Percentiles rank a stretch among this genome's conserved stretches.
phyloP scores from a whole-genome alignment of 1,140 invertebrate species.

The Bombus picipes region DNA sequence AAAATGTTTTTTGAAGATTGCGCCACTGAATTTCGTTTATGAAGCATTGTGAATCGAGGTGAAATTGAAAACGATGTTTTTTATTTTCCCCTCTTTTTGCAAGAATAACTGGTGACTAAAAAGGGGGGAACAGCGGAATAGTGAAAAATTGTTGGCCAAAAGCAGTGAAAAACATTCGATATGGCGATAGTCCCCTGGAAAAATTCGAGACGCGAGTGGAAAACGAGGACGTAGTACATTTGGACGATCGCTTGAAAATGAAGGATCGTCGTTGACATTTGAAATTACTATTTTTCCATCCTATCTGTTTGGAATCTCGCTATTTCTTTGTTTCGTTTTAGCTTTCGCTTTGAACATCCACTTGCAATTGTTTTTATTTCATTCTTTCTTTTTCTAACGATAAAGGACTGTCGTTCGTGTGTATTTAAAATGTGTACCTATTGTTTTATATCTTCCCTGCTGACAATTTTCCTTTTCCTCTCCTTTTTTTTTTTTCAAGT shows the following conservation, averaged over 20 bases:
- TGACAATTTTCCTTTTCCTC: too few species aligned
- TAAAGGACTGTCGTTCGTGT: too few species aligned
- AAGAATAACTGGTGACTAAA: background rate
- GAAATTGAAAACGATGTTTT: background rate
- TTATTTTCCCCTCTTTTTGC: background rate
- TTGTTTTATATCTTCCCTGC: too few species aligned
- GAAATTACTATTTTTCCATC: background rate
- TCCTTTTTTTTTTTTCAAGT: too few species aligned
- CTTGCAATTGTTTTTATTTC: too few species aligned
- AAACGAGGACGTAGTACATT: background rate
- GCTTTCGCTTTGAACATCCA: too few species aligned
- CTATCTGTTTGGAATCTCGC: too few species aligned
- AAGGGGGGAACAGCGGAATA: background rate
- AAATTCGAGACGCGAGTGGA: background rate
- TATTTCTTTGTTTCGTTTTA: too few species aligned
- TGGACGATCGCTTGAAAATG: background rate
- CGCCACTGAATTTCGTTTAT: too few species aligned
- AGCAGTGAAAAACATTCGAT: background rate
- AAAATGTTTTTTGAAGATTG: too few species aligned
- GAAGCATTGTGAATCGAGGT: background rate
- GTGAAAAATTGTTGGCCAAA: background rate
- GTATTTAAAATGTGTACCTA: too few species aligned
- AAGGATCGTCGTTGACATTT: background rate
- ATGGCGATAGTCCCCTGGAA: background rate
- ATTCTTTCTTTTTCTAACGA: too few species aligned